Percentiles rank a stretch among this genome's conserved stretches.
These are phyloP conservation scores for Zygaena filipendulae DNA, from an alignment of 2,888 invertebrate species.

Conservation along the genomic window DNA sequence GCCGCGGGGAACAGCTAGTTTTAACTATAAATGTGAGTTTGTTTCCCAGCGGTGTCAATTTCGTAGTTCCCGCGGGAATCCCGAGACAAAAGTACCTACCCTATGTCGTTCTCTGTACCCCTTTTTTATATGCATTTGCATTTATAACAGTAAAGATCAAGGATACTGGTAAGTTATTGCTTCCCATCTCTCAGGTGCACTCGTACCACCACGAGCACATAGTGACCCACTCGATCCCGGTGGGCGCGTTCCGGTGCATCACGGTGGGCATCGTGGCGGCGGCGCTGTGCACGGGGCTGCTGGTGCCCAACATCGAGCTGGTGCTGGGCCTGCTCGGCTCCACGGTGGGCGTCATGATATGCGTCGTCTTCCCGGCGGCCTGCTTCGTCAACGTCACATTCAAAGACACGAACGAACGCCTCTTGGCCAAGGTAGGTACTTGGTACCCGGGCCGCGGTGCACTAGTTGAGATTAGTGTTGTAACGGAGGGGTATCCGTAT, in stretches of 20 bases:
- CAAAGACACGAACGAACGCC: conserved; percentile 85
- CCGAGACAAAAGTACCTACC: too few relatives aligned
- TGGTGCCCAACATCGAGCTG: conserved; percentile 94
- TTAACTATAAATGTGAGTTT: too few relatives aligned
- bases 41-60: too few relatives aligned
- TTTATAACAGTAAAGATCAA: too few relatives aligned
- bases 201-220: conserved; percentile 72
- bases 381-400: conserved; percentile 88
- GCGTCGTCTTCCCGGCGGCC: conserved; percentile 91
- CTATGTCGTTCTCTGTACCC: too few relatives aligned
- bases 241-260: conserved; percentile 82
- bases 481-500: too few relatives aligned
- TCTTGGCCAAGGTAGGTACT: conserved; percentile 79
- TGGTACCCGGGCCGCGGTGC: conserved; percentile 1
- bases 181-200: too few relatives aligned
- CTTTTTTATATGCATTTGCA: too few relatives aligned
- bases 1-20: too few relatives aligned
- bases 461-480: conserved; percentile 11
- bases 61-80: too few relatives aligned
- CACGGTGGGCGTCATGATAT: conserved; percentile 93
- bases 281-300: conserved; percentile 82
- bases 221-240: conserved; percentile 80
- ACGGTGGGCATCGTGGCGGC: conserved; percentile 82
- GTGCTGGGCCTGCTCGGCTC: conserved; percentile 95
- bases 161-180: too few relatives aligned